Evolutionary conservation across 2,113 vertebrate genomes (phyloP).

Genomic region (Carassius auratus): DNA sequence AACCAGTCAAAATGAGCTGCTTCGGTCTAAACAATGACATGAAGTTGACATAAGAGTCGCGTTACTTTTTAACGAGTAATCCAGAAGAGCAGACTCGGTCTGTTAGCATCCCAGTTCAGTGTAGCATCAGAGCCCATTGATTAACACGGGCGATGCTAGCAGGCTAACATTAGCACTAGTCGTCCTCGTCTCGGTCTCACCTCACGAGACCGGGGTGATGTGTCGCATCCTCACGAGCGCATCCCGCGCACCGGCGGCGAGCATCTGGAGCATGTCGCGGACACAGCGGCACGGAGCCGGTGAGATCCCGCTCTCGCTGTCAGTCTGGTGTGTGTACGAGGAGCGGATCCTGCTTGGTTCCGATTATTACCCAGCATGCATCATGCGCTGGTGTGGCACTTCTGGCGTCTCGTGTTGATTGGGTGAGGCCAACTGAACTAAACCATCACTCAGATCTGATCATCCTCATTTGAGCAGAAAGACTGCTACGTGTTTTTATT

Average conservation of each 20-base stretch:
- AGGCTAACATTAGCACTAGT: conserved; percentile 17
- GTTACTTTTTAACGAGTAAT: neutral
- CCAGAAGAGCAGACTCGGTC: neutral
- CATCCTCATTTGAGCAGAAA: neutral
- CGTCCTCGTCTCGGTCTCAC: conserved; percentile 10
- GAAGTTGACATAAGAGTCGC: neutral
- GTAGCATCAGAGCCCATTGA: conserved; percentile 7
- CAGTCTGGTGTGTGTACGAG: neutral
- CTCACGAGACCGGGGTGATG: conserved; percentile 25
- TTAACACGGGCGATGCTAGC: conserved; percentile 8
- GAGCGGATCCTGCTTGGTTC: no score
- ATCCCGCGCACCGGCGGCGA: neutral
- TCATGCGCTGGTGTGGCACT: conserved; percentile 16
- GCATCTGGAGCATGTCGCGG: no score
- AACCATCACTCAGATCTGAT: neutral
- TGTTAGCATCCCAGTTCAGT: neutral
- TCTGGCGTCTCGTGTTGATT: conserved; percentile 3
- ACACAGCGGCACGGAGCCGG: no score
- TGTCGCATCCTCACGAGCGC: conserved; percentile 4
- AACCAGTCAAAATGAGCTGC: neutral
- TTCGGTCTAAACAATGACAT: neutral
- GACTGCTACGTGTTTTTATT: neutral
- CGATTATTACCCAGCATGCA: conserved; percentile 72
- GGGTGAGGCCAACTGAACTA: neutral
- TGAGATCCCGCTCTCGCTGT: no score